A percentile compares a stretch with the other conserved stretches of the same genome.
phyloP scores from a whole-genome alignment of 2,113 vertebrate species.

The Aspidoscelis tigris region DNA sequence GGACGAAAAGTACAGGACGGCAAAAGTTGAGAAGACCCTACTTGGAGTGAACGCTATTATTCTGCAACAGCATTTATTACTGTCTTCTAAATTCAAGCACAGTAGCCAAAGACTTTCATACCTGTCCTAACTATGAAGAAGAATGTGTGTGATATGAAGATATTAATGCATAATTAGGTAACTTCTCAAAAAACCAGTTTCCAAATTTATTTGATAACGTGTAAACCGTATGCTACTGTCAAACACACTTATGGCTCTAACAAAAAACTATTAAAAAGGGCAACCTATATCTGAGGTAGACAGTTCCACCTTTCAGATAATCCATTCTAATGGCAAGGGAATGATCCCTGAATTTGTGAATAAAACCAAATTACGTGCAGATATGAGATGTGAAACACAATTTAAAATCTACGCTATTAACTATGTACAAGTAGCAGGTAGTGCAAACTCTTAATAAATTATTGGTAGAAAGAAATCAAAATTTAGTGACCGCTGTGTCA shows the following conservation, averaged over 20 bases:
- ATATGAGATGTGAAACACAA: slow-evolving; percentile 8
- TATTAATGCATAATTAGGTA: slow-evolving; percentile 18
- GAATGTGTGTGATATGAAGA: slow-evolving; percentile 16
- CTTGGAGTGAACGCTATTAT: not conserved
- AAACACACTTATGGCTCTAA: slow-evolving; percentile 45
- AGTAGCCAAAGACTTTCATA: not conserved
- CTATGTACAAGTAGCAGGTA: slow-evolving; percentile 32
- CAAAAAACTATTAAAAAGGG: slow-evolving; percentile 57
- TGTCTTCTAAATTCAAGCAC: not conserved
- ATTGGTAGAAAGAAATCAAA: slow-evolving; percentile 22
- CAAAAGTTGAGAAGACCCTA: not conserved
- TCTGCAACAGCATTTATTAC: not conserved
- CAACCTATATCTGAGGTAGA: slow-evolving; percentile 76
- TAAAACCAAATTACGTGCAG: not conserved
- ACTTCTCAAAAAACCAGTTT: slow-evolving; percentile 41
- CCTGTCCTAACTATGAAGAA: not conserved
- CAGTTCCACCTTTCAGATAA: slow-evolving; percentile 57
- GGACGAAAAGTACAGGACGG: not conserved
- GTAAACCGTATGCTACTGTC: slow-evolving; percentile 60
- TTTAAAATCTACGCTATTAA: not conserved
- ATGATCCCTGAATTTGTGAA: slow-evolving; percentile 55
- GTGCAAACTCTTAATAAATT: slow-evolving; percentile 27
- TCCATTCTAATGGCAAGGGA: slow-evolving; percentile 53
- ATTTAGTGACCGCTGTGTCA: slow-evolving; percentile 8
- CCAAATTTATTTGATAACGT: not conserved